Evolutionary conservation across 2,888 invertebrate genomes (phyloP).

Genomic region (Trachelus iudaicus): DNA sequence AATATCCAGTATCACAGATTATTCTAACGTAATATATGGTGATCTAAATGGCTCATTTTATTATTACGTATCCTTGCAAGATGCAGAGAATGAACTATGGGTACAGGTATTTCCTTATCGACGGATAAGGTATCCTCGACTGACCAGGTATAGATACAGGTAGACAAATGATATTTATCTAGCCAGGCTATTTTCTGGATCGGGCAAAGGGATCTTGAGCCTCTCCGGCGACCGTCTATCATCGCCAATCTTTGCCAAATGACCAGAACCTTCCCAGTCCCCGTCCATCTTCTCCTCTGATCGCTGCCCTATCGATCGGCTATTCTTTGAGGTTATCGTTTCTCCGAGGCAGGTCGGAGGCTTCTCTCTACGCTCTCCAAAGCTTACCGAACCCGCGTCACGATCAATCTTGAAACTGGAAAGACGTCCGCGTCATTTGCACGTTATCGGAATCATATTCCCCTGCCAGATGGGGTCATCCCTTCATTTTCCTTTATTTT

Average conservation of each 20-base stretch:
- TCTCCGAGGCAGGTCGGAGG: slow-evolving; percentile 23
- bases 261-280: background rate
- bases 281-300: slow-evolving; percentile 3
- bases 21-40: background rate
- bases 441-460: slow-evolving; percentile 35
- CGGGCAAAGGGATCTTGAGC: background rate
- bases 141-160: background rate
- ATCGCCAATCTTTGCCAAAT: slow-evolving; percentile 26
- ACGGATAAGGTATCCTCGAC: background rate
- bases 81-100: background rate
- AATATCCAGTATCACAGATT: background rate
- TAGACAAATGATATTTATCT: slow-evolving; percentile 8
- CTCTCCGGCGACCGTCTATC: slow-evolving; percentile 18
- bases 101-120: background rate
- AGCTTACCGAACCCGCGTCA: slow-evolving; percentile 15
- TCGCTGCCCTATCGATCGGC: slow-evolving; percentile 22
- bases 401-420: slow-evolving; percentile 39
- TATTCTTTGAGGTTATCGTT: slow-evolving; percentile 31
- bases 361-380: background rate
- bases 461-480: background rate
- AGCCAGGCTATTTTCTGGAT: background rate
- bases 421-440: slow-evolving; percentile 37
- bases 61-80: background rate
- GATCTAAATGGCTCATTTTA: background rate
- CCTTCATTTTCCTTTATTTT: background rate